Conservation (phyloP, 2,888 invertebrate genomes). For the Diaphora mendica region DNA sequence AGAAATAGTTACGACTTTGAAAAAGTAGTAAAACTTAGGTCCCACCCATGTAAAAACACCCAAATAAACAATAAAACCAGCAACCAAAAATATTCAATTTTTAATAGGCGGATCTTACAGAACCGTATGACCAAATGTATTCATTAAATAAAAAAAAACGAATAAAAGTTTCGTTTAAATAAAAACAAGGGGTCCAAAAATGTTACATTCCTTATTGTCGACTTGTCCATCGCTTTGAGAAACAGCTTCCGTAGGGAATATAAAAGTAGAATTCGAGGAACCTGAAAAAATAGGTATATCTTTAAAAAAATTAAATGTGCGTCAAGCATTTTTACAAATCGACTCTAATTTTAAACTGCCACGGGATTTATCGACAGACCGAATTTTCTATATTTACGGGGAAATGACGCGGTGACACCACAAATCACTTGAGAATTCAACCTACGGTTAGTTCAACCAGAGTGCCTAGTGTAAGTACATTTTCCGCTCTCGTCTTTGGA, state of each 20-base stretch:
- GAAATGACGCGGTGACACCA: not conserved
- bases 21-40: not conserved
- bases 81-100: not conserved
- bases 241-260: not conserved
- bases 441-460: not conserved
- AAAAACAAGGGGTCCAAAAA: not conserved
- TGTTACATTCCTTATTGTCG: not conserved
- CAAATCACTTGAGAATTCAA: not conserved
- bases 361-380: not conserved
- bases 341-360: not conserved
- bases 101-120: not conserved
- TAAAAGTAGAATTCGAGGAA: not conserved
- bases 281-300: not conserved
- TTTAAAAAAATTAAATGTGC: not conserved
- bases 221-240: not conserved
- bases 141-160: not conserved
- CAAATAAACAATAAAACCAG: not conserved
- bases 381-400: not conserved
- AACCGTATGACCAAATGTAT: not conserved
- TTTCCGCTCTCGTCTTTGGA: not conserved
- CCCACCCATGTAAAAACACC: no score
- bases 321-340: not conserved
- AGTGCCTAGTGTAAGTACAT: not conserved
- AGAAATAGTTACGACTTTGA: not conserved
- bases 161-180: not conserved